Evolutionary conservation across 2,797 vertebrate species (phyloP), one percentile per base, ranked within the genome.

Genomic region (Limnodromus scolopaceus): DNA sequence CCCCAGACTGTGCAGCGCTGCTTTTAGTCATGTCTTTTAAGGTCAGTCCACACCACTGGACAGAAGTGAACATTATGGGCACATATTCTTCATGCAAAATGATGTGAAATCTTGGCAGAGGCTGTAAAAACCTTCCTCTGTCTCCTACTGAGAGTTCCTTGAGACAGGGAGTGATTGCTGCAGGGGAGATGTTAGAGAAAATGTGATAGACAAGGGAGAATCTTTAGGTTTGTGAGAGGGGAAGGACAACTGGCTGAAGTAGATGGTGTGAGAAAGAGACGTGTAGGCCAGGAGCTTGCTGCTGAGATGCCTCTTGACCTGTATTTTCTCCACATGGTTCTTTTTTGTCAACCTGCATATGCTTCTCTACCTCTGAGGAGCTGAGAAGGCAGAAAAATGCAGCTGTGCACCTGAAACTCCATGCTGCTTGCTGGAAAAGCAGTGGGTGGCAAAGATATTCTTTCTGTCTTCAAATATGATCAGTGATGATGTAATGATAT

Each of bases 271-370:
- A 68, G 48, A 36, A 48, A 58, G 63, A 22, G 32, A n/a, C 4
- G 1, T 16, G 38, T 46, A 32, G 24, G 39, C 19, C 7, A 18
- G 48, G 18, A 88, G 7, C 6, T 14, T 0, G 0, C 15, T 71
- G 43, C 38, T 55, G 54, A 70, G 41, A 11, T 36, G 15, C 25
- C 43, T 70, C 43, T 77, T 1, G 3, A 41, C 19, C 8, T 63
- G 18, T 63, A 2, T 76, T 91, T 91, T 87, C 53, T 91, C 18
- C 17, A 12, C 10, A 2, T 15, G 32, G 16, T 82, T 75, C 19
- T 64, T 60, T 32, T 43, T 30, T 23, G 25, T 32, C 23, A 65
- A 69, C 36, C 46, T 57, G 19, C 8, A 7, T 38, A 13, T 39
- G 6, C 28, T 70, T 80, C 16, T 53, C 30, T 45, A 1, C 30